Evolutionary conservation across 1,140 invertebrate genomes (phyloP), one percentile per base, ranked within the genome.

Genomic region (Bombus picipes): DNA sequence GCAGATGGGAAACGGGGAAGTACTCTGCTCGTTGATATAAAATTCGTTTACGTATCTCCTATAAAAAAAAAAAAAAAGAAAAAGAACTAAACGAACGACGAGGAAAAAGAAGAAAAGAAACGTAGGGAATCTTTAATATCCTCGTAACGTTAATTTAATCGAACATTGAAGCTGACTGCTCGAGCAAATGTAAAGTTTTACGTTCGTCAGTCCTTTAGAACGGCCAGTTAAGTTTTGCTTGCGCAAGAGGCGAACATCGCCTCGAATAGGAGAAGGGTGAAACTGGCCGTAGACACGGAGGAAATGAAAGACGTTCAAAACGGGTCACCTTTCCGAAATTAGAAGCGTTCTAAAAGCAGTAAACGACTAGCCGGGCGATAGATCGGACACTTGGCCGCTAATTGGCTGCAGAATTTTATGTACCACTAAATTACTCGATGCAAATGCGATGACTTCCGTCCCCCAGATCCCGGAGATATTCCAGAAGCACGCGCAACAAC

Each of bases 371-470:
- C 81, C 85, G 82, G 88, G 85, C 90, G 88, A 91, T 92, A 91
- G 91, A 92, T 93, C 91, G 89, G 91, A 92, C 89, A 91, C 89
- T 91, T 74, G 86, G 87, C 85, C 92, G 92, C 93, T 95, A 95
- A 95, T 95, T 95, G 93, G 87, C 88, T 89, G 82, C 90, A 89
- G 90, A 93, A 94, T 94, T 95, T 95, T 95, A 95, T 92, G 93
- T 91, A 90, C 83, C 93, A 92, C 92, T 94, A 94, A 95, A 95
- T 95, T 94, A 94, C 93, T 92, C 90, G 89, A 94, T 94, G 94
- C 94, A 94, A 94, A 94, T 94, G 92, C 86, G 88, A 80, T 71
- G 87, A 81, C 91, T 88, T 92, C 90, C 89, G 92, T 93, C 92
- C 80, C 73, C 75, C 72, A 59, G 74, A 81, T 81, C 47, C 47